Conservation (phyloP, 2,797 vertebrate species). For the Chanos chanos region DNA sequence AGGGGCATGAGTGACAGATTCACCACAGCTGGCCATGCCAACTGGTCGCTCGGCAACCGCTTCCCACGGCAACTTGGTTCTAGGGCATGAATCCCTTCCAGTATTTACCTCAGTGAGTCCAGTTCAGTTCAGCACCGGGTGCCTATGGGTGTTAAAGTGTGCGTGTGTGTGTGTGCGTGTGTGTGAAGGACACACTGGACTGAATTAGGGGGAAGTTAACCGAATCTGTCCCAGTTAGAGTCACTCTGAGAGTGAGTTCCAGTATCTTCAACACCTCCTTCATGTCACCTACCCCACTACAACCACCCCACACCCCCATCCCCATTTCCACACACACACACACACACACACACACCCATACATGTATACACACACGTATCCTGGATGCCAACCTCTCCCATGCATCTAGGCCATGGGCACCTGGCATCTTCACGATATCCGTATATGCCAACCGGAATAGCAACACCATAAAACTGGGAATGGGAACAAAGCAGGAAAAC, state of each 20-base stretch:
- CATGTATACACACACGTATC: neutral
- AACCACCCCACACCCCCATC: slow-evolving; percentile 24
- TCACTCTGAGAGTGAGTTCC: slow-evolving; percentile 62
- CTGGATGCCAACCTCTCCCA: slow-evolving; percentile 25
- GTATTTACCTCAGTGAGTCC: neutral
- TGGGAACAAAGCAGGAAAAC: slow-evolving; percentile 54
- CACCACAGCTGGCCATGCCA: slow-evolving; percentile 16
- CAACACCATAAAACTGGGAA: slow-evolving; percentile 52
- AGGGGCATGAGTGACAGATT: neutral
- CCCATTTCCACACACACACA: slow-evolving; percentile 1
- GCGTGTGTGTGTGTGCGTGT: neutral
- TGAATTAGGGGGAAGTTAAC: slow-evolving; percentile 43
- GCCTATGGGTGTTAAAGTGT: neutral
- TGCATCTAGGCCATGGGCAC: slow-evolving; percentile 61
- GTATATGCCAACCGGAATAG: slow-evolving; percentile 52
- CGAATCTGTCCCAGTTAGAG: slow-evolving; percentile 53
- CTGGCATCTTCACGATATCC: slow-evolving; percentile 63
- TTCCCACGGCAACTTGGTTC: slow-evolving; percentile 17
- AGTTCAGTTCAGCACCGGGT: neutral
- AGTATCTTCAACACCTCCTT: slow-evolving; percentile 49
- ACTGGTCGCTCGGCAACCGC: slow-evolving; percentile 26
- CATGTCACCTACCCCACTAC: slow-evolving; percentile 33
- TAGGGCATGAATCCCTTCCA: slow-evolving; percentile 12
- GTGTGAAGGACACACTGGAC: slow-evolving; percentile 3
- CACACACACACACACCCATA: slow-evolving; percentile 3